Evolutionary conservation across 2,113 vertebrate genomes (phyloP).

Genomic region (Burhinus bistriatus): DNA sequence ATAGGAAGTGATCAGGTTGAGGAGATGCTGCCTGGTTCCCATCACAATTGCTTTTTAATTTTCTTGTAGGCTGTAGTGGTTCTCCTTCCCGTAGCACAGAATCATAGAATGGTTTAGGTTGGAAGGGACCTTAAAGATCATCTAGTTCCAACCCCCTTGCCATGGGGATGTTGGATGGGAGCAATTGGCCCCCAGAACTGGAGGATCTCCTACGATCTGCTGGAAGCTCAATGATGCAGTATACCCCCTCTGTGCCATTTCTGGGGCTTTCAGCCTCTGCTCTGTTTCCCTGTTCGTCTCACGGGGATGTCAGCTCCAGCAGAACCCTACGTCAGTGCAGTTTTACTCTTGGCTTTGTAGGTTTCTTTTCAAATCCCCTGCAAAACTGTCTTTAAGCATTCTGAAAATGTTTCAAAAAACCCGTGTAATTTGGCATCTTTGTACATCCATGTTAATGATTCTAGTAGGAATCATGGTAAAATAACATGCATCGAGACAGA

Average conservation of each 20-base stretch:
- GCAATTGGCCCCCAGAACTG: background rate
- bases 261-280: background rate
- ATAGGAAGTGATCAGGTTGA: background rate
- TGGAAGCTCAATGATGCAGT: background rate
- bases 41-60: background rate
- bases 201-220: background rate
- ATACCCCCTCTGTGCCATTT: background rate
- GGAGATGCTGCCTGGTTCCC: background rate
- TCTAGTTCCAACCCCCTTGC: no score
- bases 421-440: background rate
- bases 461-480: background rate
- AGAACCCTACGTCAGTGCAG: background rate
- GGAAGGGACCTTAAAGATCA: no score
- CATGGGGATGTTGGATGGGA: background rate
- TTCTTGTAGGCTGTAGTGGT: background rate
- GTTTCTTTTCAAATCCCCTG: background rate
- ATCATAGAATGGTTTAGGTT: no score
- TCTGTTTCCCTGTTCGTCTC: background rate
- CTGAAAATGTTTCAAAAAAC: background rate
- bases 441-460: background rate
- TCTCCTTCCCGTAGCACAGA: background rate
- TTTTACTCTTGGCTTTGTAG: background rate
- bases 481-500: background rate
- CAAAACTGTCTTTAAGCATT: background rate
- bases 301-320: background rate